Percentiles rank a stretch among this genome's conserved stretches.
Evolutionary conservation across 1,140 invertebrate genomes (phyloP).

Genomic region (Drosophila ogumai): DNA sequence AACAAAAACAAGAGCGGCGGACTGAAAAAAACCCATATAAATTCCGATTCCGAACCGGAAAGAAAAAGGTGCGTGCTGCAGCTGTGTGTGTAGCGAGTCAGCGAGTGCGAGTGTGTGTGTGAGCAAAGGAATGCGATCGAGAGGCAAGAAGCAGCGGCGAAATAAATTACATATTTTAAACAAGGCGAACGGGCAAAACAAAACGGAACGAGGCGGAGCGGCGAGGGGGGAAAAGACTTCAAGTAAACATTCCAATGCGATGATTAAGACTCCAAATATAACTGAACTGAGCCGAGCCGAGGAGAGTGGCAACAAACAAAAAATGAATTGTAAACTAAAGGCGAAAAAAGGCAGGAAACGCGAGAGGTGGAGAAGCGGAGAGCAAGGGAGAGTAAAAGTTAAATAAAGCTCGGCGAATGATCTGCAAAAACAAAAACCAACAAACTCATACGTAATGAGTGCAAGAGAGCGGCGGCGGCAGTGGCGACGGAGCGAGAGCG

Average conservation of each 20-base stretch:
- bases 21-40: conserved; percentile 69
- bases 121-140: conserved; percentile 70
- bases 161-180: conserved; percentile 81
- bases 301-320: conserved; percentile 67
- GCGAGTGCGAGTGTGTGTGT: conserved; percentile 26
- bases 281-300: conserved; percentile 67
- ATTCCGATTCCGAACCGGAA: conserved; percentile 76
- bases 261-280: conserved; percentile 85
- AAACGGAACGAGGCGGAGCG: conserved; percentile 23
- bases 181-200: conserved; percentile 50
- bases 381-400: conserved; percentile 72
- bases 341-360: conserved; percentile 23
- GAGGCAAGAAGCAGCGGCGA: conserved; percentile 61
- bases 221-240: conserved; percentile 44
- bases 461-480: conserved; percentile 13
- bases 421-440: conserved; percentile 75
- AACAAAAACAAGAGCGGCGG: conserved; percentile 13
- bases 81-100: conserved; percentile 20
- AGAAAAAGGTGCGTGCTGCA: conserved; percentile 74
- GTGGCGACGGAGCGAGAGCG: conserved; percentile 8
- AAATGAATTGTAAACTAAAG: conserved; percentile 66
- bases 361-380: conserved; percentile 4
- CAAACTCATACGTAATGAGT: conserved; percentile 78
- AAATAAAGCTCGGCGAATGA: conserved; percentile 81
- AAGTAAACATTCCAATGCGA: conserved; percentile 83